A percentile compares a stretch with the other conserved stretches of the same genome.
These are phyloP conservation scores for Neodiprion pinetum DNA, from an alignment of 1,140 invertebrate species.

Conservation along the genomic window DNA sequence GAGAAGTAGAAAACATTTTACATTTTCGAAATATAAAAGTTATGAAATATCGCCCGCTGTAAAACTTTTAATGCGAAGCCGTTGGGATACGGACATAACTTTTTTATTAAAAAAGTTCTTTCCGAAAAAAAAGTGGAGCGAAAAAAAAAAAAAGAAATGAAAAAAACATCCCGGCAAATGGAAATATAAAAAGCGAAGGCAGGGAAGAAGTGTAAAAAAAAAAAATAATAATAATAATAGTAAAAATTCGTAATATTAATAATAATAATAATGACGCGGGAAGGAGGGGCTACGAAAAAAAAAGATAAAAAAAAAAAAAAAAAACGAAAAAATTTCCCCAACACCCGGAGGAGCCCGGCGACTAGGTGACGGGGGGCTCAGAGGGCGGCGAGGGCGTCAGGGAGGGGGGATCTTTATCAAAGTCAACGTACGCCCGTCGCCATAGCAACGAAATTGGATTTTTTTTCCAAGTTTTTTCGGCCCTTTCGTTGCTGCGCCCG, in stretches of 20 bases:
- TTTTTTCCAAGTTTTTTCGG: conserved; percentile 62
- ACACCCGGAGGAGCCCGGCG: background rate
- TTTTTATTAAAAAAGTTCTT: conserved; percentile 62
- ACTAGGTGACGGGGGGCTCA: conserved; percentile 11
- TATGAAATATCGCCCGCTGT: conserved; percentile 60
- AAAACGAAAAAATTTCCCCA: background rate
- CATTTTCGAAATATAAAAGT: conserved; percentile 60
- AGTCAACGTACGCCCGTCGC: conserved; percentile 59
- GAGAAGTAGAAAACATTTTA: conserved; percentile 7
- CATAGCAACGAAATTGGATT: conserved; percentile 63
- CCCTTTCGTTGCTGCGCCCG: conserved; percentile 45
- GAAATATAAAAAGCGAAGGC: conserved; percentile 5
- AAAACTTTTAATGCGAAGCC: conserved; percentile 59
- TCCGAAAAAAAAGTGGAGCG: conserved; percentile 47
- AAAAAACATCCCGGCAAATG: background rate
- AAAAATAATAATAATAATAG: background rate
- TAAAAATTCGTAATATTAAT: background rate
- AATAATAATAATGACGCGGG: no score
- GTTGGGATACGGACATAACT: conserved; percentile 40
- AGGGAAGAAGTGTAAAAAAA: background rate
- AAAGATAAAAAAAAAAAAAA: background rate
- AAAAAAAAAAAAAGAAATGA: conserved; percentile 1
- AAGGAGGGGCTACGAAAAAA: background rate
- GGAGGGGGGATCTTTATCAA: conserved; percentile 56
- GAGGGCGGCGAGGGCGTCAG: conserved; percentile 36